Conservation (phyloP, 1,140 invertebrate genomes). For the Schlechtendalia chinensis region DNA sequence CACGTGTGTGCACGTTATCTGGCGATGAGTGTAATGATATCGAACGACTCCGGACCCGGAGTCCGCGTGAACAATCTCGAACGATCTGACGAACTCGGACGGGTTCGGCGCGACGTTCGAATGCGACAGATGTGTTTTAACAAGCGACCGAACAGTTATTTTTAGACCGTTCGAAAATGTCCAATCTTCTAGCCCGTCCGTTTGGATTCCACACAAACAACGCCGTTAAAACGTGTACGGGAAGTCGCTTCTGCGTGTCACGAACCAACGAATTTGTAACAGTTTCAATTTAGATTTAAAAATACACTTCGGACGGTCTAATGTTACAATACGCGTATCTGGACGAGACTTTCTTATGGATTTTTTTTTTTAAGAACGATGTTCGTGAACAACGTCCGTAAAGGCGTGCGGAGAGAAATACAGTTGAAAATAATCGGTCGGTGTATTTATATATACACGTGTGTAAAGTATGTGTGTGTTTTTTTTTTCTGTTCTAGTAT, state of each 20-base stretch:
- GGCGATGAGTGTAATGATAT: no score
- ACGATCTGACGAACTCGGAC: neutral
- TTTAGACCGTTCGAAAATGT: slow-evolving; percentile 18
- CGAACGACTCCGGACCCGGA: no score
- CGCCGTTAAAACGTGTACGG: neutral
- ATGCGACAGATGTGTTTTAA: slow-evolving; percentile 30
- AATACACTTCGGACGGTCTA: neutral
- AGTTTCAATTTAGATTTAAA: slow-evolving; percentile 20
- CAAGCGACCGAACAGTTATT: slow-evolving; percentile 12
- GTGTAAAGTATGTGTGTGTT: no score
- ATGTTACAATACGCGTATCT: no score
- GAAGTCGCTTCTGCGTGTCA: slow-evolving; percentile 20
- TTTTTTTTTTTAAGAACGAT: no score
- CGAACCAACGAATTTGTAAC: neutral
- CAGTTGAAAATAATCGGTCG: no score
- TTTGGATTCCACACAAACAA: slow-evolving; percentile 26
- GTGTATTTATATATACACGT: no score
- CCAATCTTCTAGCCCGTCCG: neutral
- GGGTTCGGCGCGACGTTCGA: neutral
- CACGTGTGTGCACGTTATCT: no score
- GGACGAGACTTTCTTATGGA: no score
- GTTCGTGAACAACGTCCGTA: no score
- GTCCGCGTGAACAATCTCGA: neutral
- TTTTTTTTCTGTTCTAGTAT: no score
- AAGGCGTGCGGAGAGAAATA: no score